phyloP scores from a whole-genome alignment of 1,140 invertebrate species.

The Bombus waltoni region DNA sequence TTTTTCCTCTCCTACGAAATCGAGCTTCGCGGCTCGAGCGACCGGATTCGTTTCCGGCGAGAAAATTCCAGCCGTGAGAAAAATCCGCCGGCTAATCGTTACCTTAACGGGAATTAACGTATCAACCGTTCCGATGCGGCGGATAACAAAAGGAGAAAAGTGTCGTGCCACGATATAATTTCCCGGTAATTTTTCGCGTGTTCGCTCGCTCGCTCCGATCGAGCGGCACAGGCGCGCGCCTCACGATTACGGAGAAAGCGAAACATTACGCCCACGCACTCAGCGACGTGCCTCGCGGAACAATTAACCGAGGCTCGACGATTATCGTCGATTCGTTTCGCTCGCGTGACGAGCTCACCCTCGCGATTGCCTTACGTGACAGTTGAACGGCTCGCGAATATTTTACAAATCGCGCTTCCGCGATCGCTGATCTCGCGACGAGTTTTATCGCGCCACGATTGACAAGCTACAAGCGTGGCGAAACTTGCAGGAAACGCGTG shows the following conservation, averaged over 20 bases:
- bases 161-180: slow-evolving; percentile 47
- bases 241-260: slow-evolving; percentile 32
- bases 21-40: background rate
- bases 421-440: slow-evolving; percentile 10
- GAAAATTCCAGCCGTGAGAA: slow-evolving; percentile 19
- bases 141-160: slow-evolving; percentile 35
- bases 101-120: slow-evolving; percentile 23
- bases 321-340: slow-evolving; percentile 58
- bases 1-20: background rate
- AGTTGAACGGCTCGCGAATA: slow-evolving; percentile 38
- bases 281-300: slow-evolving; percentile 14
- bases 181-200: slow-evolving; percentile 56
- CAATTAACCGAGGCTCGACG: slow-evolving; percentile 58
- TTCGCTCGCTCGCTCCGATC: background rate
- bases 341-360: slow-evolving; percentile 55
- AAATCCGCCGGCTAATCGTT: background rate
- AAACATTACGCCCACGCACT: slow-evolving; percentile 35
- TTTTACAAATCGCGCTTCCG: slow-evolving; percentile 52
- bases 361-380: slow-evolving; percentile 48
- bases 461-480: slow-evolving; percentile 16
- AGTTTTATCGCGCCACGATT: slow-evolving; percentile 7
- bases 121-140: background rate
- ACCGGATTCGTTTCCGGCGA: background rate
- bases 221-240: background rate
- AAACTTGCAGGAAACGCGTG: background rate